Base-by-base conservation (phyloP, 2,797 vertebrate species). In the Enteromius anoplus region DNA sequence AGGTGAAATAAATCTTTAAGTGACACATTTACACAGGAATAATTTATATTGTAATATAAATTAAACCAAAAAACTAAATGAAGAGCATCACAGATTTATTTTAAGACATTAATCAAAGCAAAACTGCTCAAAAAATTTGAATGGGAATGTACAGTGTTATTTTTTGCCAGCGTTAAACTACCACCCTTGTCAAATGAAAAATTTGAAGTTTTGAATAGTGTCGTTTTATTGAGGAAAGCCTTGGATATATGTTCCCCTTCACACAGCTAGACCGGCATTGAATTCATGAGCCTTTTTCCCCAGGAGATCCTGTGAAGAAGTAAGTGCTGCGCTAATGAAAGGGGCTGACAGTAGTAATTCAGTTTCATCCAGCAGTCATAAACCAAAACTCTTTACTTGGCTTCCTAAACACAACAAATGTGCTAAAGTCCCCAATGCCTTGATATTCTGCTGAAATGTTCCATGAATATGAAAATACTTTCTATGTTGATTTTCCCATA, bases 331-430 rank as follows among this genome's bases (percentile, higher is more conserved):
- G 5, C 29, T 65, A 81, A 62, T 73, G 21, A 73, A 81, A 65
- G 42, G 9, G 29, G 12, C 21, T 62, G 58, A 51, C 21, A 26
- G 19, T 34, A 53, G 34, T 51, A 45, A 76, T 75, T 55, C 21
- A 2, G 23, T 66, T 75, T 40, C 9, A 55, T 66, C 71, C 34
- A 66, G 17, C 47, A 55, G 34, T 55, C 45, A 65, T 51, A 40
- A 42, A 82, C 40, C 11, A 12, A 47, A 68, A 3, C 64, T 69
- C 34, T 12, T 53, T 76, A 19, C 4, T 58, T 69, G 81, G 34
- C 71, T 75, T 75, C 34, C 47, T 51, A 68, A 76, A 68, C 12
- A 68, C 34, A 68, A 69, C 62, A 75, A 32, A 66, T 68, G 26
- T 1, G 47, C 47, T 21, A 68, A 32, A 29, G 45, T 65, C 29